These are phyloP conservation scores for Megaceryle alcyon DNA, from an alignment of 2,797 vertebrate genomes.

Conservation along the genomic window DNA sequence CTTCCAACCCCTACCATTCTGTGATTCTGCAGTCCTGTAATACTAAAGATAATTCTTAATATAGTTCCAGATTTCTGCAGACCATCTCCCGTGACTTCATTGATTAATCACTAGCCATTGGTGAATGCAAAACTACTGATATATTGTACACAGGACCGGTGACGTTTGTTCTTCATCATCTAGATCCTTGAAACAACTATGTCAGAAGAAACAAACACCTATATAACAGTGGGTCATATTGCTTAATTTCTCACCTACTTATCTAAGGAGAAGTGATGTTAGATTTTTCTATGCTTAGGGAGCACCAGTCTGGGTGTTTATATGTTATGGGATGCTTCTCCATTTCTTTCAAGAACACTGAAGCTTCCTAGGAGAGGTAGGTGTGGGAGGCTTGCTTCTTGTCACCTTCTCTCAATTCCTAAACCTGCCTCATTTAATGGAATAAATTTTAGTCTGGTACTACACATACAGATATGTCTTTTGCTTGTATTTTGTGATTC, in stretches of 20 bases:
- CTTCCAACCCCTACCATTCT: too few relatives aligned
- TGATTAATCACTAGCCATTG: not conserved
- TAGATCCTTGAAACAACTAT: not conserved
- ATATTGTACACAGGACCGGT: not conserved
- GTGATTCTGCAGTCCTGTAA: not conserved
- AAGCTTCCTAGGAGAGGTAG: not conserved
- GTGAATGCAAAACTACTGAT: not conserved
- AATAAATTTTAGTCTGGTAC: not conserved
- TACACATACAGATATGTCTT: fast-evolving
- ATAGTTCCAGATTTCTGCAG: not conserved
- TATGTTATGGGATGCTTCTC: not conserved
- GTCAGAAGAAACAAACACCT: not conserved
- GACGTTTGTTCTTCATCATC: not conserved
- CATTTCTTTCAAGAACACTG: not conserved
- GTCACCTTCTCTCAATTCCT: not conserved
- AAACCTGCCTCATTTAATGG: not conserved
- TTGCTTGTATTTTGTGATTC: not conserved
- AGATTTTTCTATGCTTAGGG: not conserved
- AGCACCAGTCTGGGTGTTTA: not conserved
- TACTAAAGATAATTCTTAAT: not conserved
- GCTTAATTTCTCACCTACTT: not conserved
- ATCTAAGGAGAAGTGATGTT: not conserved
- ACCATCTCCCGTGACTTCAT: not conserved
- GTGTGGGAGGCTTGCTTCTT: not conserved
- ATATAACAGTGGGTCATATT: not conserved